phyloP scores from a whole-genome alignment of 1,140 invertebrate genomes.

The Maconellicoccus hirsutus region DNA sequence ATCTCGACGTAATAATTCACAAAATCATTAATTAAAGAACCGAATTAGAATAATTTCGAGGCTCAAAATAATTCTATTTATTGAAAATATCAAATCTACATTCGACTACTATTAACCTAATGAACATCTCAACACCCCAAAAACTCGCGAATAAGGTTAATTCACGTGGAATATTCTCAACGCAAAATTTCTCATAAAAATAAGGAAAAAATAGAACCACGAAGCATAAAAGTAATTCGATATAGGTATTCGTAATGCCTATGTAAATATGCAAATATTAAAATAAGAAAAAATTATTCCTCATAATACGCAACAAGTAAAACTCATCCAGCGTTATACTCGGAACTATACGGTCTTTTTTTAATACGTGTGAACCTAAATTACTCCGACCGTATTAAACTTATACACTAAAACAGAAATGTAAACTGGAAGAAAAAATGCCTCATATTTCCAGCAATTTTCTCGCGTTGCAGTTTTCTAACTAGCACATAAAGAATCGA shows the following conservation, averaged over 20 bases:
- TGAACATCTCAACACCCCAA: too few relatives aligned
- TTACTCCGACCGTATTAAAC: neutral
- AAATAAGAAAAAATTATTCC: too few relatives aligned
- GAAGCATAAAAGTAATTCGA: neutral
- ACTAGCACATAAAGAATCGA: constrained; percentile 1
- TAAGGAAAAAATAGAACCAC: neutral
- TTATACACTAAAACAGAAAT: neutral
- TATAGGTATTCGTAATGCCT: neutral
- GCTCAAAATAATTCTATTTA: too few relatives aligned
- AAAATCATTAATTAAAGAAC: too few relatives aligned
- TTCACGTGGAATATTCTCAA: neutral
- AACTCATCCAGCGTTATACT: too few relatives aligned
- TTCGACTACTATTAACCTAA: too few relatives aligned
- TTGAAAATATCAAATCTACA: too few relatives aligned
- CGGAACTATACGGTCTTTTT: too few relatives aligned
- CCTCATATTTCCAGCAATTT: too few relatives aligned
- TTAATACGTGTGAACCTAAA: neutral
- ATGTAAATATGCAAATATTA: neutral
- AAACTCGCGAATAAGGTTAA: too few relatives aligned
- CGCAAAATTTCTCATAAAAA: neutral
- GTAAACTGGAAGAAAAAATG: neutral
- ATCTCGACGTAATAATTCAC: too few relatives aligned
- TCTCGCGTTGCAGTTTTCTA: constrained; percentile 1
- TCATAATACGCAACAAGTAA: neutral
- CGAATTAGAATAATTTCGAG: too few relatives aligned